Percentiles rank a stretch among this genome's conserved stretches.
Evolutionary conservation across 2,888 invertebrate genomes (phyloP).

Genomic region (Agrochola macilenta): DNA sequence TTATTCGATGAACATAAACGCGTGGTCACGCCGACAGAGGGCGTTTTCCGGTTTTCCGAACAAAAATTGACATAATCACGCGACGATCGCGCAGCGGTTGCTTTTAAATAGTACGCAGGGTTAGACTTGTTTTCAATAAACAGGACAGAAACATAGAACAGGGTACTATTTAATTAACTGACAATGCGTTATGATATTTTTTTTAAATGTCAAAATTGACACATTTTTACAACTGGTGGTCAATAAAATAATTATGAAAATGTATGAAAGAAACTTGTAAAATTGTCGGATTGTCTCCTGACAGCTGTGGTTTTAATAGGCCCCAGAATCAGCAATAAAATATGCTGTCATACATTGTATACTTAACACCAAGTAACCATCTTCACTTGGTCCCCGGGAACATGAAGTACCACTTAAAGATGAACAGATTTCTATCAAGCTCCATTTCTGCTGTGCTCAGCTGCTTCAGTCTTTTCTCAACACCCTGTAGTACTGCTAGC

Average conservation of each 20-base stretch:
- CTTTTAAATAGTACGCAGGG: too few species aligned
- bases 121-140: too few species aligned
- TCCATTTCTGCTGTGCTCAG: constrained; percentile 95
- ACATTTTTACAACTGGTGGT: not conserved
- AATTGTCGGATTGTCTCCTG: not conserved
- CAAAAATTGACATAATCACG: too few species aligned
- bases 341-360: not conserved
- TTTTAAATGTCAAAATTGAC: not conserved
- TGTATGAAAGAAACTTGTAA: not conserved
- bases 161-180: too few species aligned
- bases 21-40: too few species aligned
- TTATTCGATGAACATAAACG: too few species aligned
- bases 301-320: too few species aligned
- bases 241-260: not conserved
- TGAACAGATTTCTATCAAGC: constrained; percentile 95
- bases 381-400: constrained; percentile 71
- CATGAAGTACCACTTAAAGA: constrained; percentile 94
- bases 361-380: not conserved
- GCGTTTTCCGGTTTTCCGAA: too few species aligned
- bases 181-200: too few species aligned
- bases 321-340: not conserved
- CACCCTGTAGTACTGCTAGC: constrained; percentile 93
- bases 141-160: too few species aligned
- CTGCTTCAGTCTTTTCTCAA: constrained; percentile 94
- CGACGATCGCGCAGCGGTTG: too few species aligned